Evolutionary conservation across 2,888 invertebrate species (phyloP), one percentile per base, ranked within the genome.

Genomic region (Axea sp.): DNA sequence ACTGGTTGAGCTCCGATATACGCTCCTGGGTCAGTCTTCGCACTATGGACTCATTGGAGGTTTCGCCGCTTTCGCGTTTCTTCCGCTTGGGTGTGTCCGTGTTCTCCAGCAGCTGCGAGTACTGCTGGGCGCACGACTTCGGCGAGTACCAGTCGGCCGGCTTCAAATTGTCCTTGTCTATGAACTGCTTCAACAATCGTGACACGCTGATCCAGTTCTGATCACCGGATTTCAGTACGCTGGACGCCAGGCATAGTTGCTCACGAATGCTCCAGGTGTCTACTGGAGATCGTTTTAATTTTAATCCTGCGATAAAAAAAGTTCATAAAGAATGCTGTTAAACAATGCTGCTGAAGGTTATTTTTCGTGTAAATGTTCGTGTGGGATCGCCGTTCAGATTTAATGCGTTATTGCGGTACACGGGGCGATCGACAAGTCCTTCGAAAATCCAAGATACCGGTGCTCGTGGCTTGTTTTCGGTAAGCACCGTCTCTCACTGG

Each of bases 181-280:
- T 92, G 77, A 94, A 92, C 7, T 94, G 91, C 88, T 94, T 94
- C 5, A 96, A 87, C 0, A 94, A 91, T 28, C 95, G 89, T 41
- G 95, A 95, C 0, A 96, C 96, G 0, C 95, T 93, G 90, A 95
- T 93, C 96, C 96, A 96, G 87, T 97, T 95, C 86, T 96, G 96
- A 85, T 96, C 96, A 0, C 96, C 96, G 81, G 93, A 94, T 82
- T 94, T 90, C 30, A 93, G 89, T 5, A 97, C 94, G 0, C 96
- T 95, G 0, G 96, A 95, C 0, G 96, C 96, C 35, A 97, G 88
- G 80, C 95, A 95, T 76, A 97, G 86, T 85, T 95, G 94, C 80
- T 98, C 97, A 3, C 94, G 90, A 0, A 92, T 90, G 24, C 94
- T 94, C 97, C 97, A 98, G 33, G 92, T 92, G 81, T 97, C 97